These are phyloP conservation scores for Bombyx mandarina DNA, from an alignment of 1,140 invertebrate species.

Conservation along the genomic window DNA sequence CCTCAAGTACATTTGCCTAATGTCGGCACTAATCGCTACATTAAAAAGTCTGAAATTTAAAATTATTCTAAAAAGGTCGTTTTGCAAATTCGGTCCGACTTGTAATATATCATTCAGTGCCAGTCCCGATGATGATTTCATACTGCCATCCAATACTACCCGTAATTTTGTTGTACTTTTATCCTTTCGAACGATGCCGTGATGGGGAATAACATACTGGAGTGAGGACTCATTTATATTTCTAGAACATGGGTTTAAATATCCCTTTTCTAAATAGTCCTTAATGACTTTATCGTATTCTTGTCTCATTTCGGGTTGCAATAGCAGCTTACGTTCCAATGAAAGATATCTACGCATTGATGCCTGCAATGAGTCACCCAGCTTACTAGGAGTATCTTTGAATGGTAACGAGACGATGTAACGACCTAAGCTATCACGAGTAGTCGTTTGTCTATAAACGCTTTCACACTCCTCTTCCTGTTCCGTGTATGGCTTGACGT, in stretches of 20 bases:
- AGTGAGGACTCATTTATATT: too few species aligned
- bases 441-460: constrained; percentile 6
- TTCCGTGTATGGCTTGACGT: background rate
- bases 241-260: background rate
- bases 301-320: constrained; percentile 5
- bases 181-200: too few species aligned
- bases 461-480: constrained; percentile 10
- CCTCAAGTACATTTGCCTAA: too few species aligned
- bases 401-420: constrained; percentile 10
- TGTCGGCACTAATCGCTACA: too few species aligned
- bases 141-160: constrained; percentile 18
- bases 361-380: constrained; percentile 4
- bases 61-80: constrained; percentile 10
- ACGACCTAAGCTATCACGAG: constrained; percentile 6
- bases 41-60: constrained; percentile 8
- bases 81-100: constrained; percentile 9
- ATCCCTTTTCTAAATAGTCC: constrained; percentile 3
- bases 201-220: too few species aligned
- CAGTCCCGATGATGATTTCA: background rate
- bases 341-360: too few species aligned
- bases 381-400: background rate
- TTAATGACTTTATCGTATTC: constrained; percentile 1
- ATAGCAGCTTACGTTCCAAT: too few species aligned
- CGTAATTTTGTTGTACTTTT: too few species aligned
- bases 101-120: constrained; percentile 11